Percentiles rank a stretch among this genome's conserved stretches.
Evolutionary conservation across 1,140 invertebrate species (phyloP).

Genomic region (Elysia chlorotica): DNA sequence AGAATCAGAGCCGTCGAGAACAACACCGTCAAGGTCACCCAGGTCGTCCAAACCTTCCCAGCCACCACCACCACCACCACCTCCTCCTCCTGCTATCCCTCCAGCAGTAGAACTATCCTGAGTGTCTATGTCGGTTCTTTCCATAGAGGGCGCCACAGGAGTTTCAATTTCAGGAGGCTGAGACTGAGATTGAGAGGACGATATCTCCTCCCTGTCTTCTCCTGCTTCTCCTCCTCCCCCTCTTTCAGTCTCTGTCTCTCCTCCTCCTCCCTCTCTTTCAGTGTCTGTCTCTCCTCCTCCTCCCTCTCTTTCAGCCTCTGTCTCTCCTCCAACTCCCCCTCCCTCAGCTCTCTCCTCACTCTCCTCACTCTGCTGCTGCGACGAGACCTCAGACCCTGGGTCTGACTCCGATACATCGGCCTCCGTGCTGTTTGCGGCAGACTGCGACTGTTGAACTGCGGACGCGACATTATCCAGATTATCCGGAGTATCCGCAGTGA

Average conservation of each 20-base stretch:
- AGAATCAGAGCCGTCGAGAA: background rate
- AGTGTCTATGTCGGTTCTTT: no score
- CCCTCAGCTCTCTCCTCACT: background rate
- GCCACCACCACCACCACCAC: background rate
- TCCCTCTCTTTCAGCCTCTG: background rate
- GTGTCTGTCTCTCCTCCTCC: background rate
- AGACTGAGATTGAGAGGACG: background rate
- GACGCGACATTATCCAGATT: background rate
- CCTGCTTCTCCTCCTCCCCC: background rate
- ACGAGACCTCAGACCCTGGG: no score
- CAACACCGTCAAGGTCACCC: conserved; percentile 1
- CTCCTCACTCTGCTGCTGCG: background rate
- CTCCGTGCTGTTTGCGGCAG: background rate
- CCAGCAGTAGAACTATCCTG: no score
- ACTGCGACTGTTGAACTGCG: background rate
- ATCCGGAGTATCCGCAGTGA: background rate
- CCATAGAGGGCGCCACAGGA: no score
- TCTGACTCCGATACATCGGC: background rate
- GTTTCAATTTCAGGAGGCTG: background rate
- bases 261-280: background rate
- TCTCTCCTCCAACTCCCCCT: background rate
- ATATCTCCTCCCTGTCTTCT: background rate
- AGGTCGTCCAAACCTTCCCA: conserved; percentile 1
- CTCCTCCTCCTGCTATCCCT: background rate
- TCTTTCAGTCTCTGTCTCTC: background rate